phyloP scores from a whole-genome alignment of 2,113 vertebrate genomes.

The Petroica traversi region DNA sequence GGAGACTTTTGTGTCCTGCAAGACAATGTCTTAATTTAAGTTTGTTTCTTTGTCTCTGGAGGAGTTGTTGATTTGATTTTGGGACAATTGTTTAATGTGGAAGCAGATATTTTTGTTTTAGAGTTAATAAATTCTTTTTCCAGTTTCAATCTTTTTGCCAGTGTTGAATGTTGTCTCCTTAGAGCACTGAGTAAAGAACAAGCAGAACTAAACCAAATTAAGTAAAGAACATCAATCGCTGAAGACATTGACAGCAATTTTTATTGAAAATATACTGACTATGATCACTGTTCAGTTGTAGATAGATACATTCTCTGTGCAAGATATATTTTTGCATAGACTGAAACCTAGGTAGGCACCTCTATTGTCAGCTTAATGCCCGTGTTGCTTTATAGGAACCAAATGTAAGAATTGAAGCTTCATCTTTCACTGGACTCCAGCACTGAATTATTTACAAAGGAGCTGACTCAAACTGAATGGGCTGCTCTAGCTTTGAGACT shows the following conservation, averaged over 20 bases:
- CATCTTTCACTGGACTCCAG: constrained; percentile 21
- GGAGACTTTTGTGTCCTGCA: background rate
- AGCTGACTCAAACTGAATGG: background rate
- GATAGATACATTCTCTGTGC: background rate
- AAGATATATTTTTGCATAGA: background rate
- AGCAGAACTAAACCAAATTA: background rate
- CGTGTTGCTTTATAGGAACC: background rate
- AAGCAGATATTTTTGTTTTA: background rate
- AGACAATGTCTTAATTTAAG: background rate
- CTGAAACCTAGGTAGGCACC: background rate
- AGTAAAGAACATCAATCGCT: background rate
- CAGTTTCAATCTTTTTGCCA: background rate
- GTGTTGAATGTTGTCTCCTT: background rate
- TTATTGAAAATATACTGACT: background rate
- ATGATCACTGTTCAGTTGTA: background rate
- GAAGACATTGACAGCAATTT: background rate
- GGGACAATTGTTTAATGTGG: background rate
- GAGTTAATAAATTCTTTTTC: background rate
- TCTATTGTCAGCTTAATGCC: background rate
- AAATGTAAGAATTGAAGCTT: background rate
- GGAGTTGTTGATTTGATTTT: background rate
- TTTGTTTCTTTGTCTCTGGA: background rate
- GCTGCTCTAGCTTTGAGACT: background rate
- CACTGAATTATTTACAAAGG: constrained; percentile 41
- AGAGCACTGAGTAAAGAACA: background rate